Evolutionary conservation across 37 sponge, comb jelly and placozoan species (phyloP).

Genomic region (Spongilla lacustris): DNA sequence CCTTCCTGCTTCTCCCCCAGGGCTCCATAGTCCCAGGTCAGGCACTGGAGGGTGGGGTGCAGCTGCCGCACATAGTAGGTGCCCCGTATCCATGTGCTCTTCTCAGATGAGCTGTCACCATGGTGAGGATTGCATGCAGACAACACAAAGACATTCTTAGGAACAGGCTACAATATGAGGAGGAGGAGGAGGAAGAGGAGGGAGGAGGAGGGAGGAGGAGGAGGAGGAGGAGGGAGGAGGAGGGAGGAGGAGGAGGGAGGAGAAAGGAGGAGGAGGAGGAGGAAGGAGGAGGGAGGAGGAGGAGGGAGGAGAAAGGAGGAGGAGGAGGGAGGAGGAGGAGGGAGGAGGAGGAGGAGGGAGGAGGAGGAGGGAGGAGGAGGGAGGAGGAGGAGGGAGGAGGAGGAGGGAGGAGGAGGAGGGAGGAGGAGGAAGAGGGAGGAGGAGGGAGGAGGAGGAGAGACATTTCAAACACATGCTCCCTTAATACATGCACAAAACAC

Average conservation of each 20-base stretch:
- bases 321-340: too few species aligned
- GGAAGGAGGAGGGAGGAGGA: too few species aligned
- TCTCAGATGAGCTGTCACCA: conserved; percentile 55
- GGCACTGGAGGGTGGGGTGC: conserved; percentile 76
- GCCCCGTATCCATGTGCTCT: conserved; percentile 71
- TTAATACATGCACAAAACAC: not conserved
- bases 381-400: too few species aligned
- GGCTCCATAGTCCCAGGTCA: conserved; percentile 89
- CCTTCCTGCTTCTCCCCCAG: conserved; percentile 77
- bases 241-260: too few species aligned
- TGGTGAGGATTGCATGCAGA: conserved; percentile 91
- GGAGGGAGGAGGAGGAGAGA: not conserved
- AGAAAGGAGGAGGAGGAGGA: too few species aligned
- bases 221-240: not conserved
- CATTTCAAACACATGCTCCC: too few species aligned
- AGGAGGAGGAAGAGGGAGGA: too few species aligned
- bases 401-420: too few species aligned
- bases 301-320: too few species aligned
- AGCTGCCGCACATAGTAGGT: conserved; percentile 80
- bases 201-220: not conserved
- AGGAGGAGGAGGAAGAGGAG: not conserved
- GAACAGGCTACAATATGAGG: conserved; percentile 38
- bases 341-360: too few species aligned
- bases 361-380: too few species aligned
- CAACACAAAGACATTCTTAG: conserved; percentile 76